These are phyloP conservation scores for Heliconius nattereri DNA, from an alignment of 1,140 invertebrate genomes.

Conservation along the genomic window DNA sequence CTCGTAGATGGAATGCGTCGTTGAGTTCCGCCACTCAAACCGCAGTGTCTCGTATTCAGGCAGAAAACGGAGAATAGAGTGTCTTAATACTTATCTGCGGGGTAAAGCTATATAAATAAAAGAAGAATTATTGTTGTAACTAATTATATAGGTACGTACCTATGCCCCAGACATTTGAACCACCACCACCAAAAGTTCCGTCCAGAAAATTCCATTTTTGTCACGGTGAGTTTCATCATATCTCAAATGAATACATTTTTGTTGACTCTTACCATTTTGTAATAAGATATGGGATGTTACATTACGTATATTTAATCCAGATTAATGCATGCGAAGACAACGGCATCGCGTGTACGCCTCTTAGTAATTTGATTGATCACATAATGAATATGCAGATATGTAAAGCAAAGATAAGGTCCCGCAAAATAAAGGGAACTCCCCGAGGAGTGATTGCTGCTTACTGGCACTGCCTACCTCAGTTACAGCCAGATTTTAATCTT, in stretches of 20 bases:
- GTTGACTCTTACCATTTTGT: not conserved
- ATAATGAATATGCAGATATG: slow-evolving; percentile 79
- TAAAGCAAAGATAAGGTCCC: slow-evolving; percentile 70
- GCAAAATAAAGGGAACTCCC: slow-evolving; percentile 74
- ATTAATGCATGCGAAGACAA: slow-evolving; percentile 37
- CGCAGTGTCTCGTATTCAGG: no score
- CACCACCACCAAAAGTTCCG: no score
- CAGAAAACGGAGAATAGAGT: no score
- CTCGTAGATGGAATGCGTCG: no score
- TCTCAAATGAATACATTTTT: not conserved
- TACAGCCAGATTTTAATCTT: slow-evolving; percentile 77
- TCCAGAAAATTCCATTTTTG: no score
- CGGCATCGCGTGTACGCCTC: slow-evolving; percentile 32
- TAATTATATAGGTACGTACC: no score
- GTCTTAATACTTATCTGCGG: no score
- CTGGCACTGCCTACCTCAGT: slow-evolving; percentile 63
- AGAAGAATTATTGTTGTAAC: no score
- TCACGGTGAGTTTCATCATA: no score
- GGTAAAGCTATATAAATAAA: no score
- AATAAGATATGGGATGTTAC: not conserved
- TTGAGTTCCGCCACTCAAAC: no score
- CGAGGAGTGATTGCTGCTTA: slow-evolving; percentile 73
- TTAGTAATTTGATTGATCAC: slow-evolving; percentile 76
- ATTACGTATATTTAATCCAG: slow-evolving; percentile 22
- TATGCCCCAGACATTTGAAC: no score